phyloP scores from a whole-genome alignment of 2,113 vertebrate species.

The Neotoma lepida region DNA sequence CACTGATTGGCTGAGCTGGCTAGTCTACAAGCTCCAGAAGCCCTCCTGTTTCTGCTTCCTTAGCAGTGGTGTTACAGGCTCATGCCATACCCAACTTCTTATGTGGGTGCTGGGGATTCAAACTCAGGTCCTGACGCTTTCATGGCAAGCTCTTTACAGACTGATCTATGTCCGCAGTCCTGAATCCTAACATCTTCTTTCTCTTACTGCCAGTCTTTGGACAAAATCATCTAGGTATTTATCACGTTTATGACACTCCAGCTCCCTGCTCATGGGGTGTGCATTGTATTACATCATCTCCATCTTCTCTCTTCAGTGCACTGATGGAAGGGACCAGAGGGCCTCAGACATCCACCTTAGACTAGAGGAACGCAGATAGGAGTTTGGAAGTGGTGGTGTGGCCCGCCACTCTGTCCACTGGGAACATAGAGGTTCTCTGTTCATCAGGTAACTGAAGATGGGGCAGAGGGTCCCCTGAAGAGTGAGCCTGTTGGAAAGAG shows the following conservation, averaged over 20 bases:
- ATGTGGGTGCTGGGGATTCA: too few relatives aligned
- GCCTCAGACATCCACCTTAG: accelerated
- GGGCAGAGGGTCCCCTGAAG: accelerated
- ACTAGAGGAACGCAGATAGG: accelerated
- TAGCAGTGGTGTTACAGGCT: too few relatives aligned
- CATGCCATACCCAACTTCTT: neutral
- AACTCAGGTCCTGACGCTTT: neutral
- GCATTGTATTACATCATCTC: accelerated
- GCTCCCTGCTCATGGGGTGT: accelerated
- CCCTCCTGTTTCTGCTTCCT: too few relatives aligned
- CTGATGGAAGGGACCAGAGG: neutral
- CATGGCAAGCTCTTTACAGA: neutral
- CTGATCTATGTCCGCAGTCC: neutral
- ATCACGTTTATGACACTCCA: accelerated
- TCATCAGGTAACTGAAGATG: too few relatives aligned
- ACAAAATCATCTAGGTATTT: too few relatives aligned
- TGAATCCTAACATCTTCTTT: neutral
- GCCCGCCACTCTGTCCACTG: accelerated
- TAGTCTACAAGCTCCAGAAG: neutral
- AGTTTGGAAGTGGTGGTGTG: accelerated
- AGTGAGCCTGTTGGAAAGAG: accelerated
- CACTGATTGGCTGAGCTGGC: neutral
- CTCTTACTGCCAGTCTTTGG: neutral
- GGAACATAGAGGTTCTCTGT: accelerated
- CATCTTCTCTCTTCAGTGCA: accelerated